These are phyloP conservation scores for Dromius quadrimaculatus DNA, from an alignment of 2,888 invertebrate species.

Conservation along the genomic window DNA sequence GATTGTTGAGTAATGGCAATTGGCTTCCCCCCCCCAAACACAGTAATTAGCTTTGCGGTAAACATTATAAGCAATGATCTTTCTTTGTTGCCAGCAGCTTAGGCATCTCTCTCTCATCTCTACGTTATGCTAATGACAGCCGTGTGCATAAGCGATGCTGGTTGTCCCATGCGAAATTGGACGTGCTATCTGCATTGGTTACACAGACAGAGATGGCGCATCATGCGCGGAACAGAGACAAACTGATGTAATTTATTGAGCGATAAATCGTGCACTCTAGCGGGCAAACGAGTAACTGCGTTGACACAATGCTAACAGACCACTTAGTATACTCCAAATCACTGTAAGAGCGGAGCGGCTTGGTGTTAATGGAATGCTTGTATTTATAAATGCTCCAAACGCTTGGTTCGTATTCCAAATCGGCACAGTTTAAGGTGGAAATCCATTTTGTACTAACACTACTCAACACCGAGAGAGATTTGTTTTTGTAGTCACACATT, in stretches of 20 bases:
- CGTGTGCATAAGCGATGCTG: constrained; percentile 41
- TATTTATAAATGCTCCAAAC: constrained; percentile 4
- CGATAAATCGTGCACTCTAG: constrained; percentile 67
- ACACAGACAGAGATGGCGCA: constrained; percentile 59
- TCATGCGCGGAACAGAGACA: constrained; percentile 39
- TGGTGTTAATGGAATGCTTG: background rate
- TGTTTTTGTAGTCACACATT: constrained; percentile 6
- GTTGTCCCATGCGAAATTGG: constrained; percentile 45
- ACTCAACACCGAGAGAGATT: constrained; percentile 1
- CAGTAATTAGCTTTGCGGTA: too few relatives aligned
- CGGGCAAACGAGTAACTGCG: constrained; percentile 66
- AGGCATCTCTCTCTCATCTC: constrained; percentile 15
- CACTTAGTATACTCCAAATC: constrained; percentile 61
- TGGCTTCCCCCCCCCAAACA: too few relatives aligned
- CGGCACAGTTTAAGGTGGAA: constrained; percentile 18
- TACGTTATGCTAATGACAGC: constrained; percentile 40
- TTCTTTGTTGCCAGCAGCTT: background rate
- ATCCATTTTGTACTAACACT: constrained; percentile 5
- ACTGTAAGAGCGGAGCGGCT: constrained; percentile 13
- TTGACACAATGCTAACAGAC: constrained; percentile 67
- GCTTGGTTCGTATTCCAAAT: constrained; percentile 1
- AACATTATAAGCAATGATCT: constrained; percentile 22
- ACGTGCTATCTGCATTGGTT: constrained; percentile 44
- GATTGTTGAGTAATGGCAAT: too few relatives aligned
- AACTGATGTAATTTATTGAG: constrained; percentile 65